Conservation (phyloP, 2,797 vertebrate species). For the Ctenopoma kingsleyae region DNA sequence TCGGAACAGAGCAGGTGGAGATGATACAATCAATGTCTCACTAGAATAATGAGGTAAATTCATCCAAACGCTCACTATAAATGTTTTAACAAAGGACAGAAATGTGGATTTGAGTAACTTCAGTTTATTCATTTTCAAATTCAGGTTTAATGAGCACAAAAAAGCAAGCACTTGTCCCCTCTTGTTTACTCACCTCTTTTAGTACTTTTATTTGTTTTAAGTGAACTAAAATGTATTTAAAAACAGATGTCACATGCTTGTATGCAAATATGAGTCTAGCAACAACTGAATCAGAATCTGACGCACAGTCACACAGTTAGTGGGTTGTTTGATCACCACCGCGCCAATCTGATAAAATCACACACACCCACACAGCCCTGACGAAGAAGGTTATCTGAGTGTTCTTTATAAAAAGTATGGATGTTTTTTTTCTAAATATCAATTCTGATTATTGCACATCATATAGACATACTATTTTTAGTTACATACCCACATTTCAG, state of each 20-base stretch:
- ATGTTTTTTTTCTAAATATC: neutral
- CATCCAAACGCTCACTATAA: constrained; percentile 50
- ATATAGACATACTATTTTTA: too few relatives aligned
- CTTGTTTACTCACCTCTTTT: neutral
- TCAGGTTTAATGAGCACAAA: neutral
- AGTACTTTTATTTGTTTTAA: neutral
- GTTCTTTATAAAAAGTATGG: neutral
- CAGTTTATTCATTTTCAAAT: constrained; percentile 22
- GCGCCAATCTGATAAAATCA: constrained; percentile 12
- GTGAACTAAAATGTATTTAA: too few relatives aligned
- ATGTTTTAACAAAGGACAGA: constrained; percentile 35
- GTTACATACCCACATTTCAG: too few relatives aligned
- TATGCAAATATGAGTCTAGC: neutral
- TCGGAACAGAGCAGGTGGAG: constrained; percentile 58
- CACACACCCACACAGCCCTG: constrained; percentile 1
- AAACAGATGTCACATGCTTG: neutral
- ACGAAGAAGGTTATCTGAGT: neutral
- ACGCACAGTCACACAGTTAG: neutral
- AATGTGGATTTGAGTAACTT: constrained; percentile 22
- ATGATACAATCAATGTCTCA: constrained; percentile 46
- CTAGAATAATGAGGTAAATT: constrained; percentile 53
- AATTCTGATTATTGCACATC: neutral
- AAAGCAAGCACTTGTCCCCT: neutral
- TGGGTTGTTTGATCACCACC: neutral
- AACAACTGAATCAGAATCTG: neutral